phyloP scores from a whole-genome alignment of 2,888 invertebrate species.

The Beris chalybata region DNA sequence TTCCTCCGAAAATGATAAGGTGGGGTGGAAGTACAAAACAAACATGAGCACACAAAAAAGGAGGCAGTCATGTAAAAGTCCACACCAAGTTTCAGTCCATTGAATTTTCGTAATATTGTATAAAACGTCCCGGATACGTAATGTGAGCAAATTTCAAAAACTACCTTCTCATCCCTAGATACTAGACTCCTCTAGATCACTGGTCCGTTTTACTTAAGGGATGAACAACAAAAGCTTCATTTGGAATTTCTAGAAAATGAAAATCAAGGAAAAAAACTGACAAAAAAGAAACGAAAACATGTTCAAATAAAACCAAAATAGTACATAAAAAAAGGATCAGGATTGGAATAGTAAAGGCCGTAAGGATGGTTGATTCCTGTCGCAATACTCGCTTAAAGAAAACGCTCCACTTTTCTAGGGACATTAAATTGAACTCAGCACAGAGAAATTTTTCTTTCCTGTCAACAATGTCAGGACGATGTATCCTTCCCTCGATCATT shows the following conservation, averaged over 20 bases:
- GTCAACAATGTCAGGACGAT: constrained; percentile 38
- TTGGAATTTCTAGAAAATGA: constrained; percentile 38
- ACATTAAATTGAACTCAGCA: constrained; percentile 39
- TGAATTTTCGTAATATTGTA: constrained; percentile 7
- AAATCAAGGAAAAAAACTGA: constrained; percentile 17
- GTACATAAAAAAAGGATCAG: constrained; percentile 33
- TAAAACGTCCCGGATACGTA: constrained; percentile 8
- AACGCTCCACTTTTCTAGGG: constrained; percentile 25
- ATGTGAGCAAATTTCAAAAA: constrained; percentile 23
- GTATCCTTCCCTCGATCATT: constrained; percentile 38
- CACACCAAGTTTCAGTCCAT: constrained; percentile 26
- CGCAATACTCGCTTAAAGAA: constrained; percentile 19
- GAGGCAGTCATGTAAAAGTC: constrained; percentile 34
- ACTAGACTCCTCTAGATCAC: no score
- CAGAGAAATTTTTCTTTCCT: constrained; percentile 38
- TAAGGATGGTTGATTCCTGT: constrained; percentile 26
- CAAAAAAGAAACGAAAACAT: constrained; percentile 33
- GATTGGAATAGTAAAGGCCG: constrained; percentile 28
- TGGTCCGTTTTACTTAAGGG: constrained; percentile 8
- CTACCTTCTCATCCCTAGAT: constrained; percentile 4
- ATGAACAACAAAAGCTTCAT: constrained; percentile 35
- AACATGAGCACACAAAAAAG: background rate
- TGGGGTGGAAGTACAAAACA: background rate
- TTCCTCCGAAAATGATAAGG: constrained; percentile 14
- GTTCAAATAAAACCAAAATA: constrained; percentile 33